A percentile compares a stretch with the other conserved stretches of the same genome.
phyloP scores from a whole-genome alignment of 2,888 invertebrate species.

The Cheilosia scutellata region DNA sequence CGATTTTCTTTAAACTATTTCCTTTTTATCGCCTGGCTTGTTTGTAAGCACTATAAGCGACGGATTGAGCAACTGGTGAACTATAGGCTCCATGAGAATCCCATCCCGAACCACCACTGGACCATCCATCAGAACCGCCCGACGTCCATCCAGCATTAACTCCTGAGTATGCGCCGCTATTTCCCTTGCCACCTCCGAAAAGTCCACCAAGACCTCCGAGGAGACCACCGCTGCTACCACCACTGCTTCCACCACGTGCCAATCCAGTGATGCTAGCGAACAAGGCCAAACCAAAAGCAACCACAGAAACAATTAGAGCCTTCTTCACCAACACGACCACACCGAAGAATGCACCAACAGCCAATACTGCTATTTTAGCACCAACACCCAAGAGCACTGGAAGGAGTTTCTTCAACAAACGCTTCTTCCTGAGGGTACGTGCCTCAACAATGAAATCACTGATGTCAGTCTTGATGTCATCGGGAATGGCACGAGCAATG shows the following conservation, averaged over 20 bases:
- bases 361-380: constrained; percentile 86
- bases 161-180: background rate
- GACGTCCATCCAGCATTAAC: constrained; percentile 80
- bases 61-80: constrained; percentile 85
- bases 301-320: constrained; percentile 86
- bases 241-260: constrained; percentile 80
- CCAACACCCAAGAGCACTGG: constrained; percentile 86
- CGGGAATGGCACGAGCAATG: constrained; percentile 85
- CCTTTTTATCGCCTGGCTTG: constrained; percentile 82
- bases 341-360: constrained; percentile 86
- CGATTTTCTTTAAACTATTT: constrained; percentile 24
- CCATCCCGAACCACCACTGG: constrained; percentile 81
- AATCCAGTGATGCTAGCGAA: constrained; percentile 84
- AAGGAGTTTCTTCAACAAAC: constrained; percentile 85
- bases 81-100: constrained; percentile 85
- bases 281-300: constrained; percentile 86
- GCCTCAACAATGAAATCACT: constrained; percentile 86
- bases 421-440: constrained; percentile 86
- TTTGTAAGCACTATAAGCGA: constrained; percentile 85
- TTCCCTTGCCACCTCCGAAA: constrained; percentile 78
- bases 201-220: constrained; percentile 81
- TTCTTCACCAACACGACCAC: constrained; percentile 87
- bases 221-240: constrained; percentile 80
- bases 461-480: constrained; percentile 85
- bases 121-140: constrained; percentile 78